phyloP scores from a whole-genome alignment of 2,888 invertebrate species.

The Neria commutata region DNA sequence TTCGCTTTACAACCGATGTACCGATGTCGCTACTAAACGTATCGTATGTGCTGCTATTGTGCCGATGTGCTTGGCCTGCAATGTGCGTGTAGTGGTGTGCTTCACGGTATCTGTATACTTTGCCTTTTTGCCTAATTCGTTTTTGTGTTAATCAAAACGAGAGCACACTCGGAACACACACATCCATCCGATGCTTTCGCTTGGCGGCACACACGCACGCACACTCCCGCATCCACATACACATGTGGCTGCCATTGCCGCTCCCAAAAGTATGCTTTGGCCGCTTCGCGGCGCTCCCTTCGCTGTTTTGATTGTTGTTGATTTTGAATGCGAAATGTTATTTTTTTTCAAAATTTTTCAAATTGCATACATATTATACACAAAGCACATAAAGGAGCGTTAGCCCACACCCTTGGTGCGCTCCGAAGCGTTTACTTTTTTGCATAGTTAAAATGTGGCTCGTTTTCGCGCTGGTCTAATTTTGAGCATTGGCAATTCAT shows the following conservation, averaged over 20 bases:
- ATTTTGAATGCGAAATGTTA: too few relatives aligned
- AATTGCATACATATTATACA: too few relatives aligned
- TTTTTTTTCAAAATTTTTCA: too few relatives aligned
- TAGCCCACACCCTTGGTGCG: too few relatives aligned
- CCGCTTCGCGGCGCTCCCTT: too few relatives aligned
- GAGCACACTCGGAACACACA: conserved; percentile 46
- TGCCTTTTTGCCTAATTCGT: too few relatives aligned
- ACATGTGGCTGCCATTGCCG: conserved; percentile 33
- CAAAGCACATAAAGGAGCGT: too few relatives aligned
- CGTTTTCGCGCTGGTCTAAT: too few relatives aligned
- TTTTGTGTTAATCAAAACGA: conserved; percentile 48
- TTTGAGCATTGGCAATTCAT: too few relatives aligned
- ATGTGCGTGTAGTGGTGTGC: not conserved
- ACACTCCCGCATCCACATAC: conserved; percentile 15
- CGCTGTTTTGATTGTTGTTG: too few relatives aligned
- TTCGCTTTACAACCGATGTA: conserved; percentile 31
- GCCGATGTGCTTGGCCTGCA: conserved; percentile 28
- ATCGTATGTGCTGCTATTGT: conserved; percentile 5
- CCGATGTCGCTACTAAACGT: conserved; percentile 3
- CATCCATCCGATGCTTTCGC: conserved; percentile 7
- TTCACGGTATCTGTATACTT: conserved; percentile 9
- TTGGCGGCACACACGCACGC: conserved; percentile 15
- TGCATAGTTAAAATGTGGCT: too few relatives aligned
- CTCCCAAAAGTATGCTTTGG: conserved; percentile 51
- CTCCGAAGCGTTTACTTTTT: too few relatives aligned